A percentile compares a stretch with the other conserved stretches of the same genome.
These are phyloP conservation scores for Epiblema foenella DNA, from an alignment of 2,888 invertebrate species.

Conservation along the genomic window DNA sequence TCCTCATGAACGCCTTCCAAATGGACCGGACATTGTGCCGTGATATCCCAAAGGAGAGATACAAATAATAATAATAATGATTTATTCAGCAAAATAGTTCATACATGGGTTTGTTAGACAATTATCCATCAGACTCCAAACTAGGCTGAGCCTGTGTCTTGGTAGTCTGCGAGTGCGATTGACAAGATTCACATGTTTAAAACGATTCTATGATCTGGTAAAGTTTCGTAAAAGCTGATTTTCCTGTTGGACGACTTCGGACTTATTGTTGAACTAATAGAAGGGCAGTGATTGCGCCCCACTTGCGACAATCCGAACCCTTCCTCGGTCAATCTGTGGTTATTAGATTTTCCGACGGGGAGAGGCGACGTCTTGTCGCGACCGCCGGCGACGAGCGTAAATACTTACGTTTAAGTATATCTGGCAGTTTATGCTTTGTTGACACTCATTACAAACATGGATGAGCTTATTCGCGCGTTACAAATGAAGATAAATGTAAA, in stretches of 20 bases:
- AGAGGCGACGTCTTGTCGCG: neutral
- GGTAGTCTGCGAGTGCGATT: too few relatives aligned
- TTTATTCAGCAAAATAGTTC: too few relatives aligned
- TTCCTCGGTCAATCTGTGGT: neutral
- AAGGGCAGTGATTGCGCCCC: slow-evolving; percentile 6
- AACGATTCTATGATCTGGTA: too few relatives aligned
- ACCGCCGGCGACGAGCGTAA: neutral
- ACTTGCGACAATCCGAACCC: slow-evolving; percentile 7
- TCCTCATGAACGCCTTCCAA: too few relatives aligned
- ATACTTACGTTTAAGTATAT: neutral
- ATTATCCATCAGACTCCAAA: too few relatives aligned
- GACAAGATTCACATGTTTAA: too few relatives aligned
- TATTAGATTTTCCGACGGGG: slow-evolving; percentile 12
- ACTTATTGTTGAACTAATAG: neutral
- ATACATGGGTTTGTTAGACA: too few relatives aligned
- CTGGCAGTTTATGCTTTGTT: neutral
- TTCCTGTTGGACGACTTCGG: neutral
- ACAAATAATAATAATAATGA: too few relatives aligned
- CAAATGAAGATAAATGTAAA: neutral
- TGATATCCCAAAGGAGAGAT: too few relatives aligned
- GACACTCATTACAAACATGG: neutral
- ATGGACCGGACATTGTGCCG: too few relatives aligned
- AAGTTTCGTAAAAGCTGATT: neutral
- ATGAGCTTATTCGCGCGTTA: too few relatives aligned
- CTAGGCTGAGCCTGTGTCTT: too few relatives aligned